Conservation (phyloP, 2,797 vertebrate genomes). For the Adelosebastes latens region DNA sequence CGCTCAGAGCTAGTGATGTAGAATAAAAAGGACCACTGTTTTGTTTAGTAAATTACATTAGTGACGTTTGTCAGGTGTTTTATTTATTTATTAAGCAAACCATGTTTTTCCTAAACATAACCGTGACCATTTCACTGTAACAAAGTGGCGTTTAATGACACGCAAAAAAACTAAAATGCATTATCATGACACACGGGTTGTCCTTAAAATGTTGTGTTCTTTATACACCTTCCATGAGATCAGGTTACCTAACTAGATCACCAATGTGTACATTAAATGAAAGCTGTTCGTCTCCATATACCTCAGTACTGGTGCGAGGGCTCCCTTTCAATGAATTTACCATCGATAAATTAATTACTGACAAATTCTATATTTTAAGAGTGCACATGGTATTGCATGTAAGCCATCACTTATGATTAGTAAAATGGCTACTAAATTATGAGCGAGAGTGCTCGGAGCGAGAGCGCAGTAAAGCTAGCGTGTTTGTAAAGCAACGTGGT, state of each 20-base stretch:
- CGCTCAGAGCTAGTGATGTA: not conserved
- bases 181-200: not conserved
- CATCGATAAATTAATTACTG: too few relatives aligned
- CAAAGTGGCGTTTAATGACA: not conserved
- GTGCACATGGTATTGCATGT: not conserved
- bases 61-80: not conserved
- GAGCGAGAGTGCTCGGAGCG: not conserved
- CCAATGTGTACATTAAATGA: too few relatives aligned
- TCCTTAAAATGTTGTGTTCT: too few relatives aligned
- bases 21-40: too few relatives aligned
- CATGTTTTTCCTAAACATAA: not conserved
- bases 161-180: not conserved
- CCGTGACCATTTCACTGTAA: not conserved
- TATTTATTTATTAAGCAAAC: not conserved
- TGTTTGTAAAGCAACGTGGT: not conserved
- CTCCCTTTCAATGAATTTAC: too few relatives aligned
- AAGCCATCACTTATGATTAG: not conserved
- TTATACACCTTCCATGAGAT: too few relatives aligned
- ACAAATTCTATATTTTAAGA: not conserved
- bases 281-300: too few relatives aligned
- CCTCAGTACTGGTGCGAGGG: too few relatives aligned
- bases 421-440: not conserved
- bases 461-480: not conserved
- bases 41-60: too few relatives aligned
- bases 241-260: too few relatives aligned